A percentile compares a stretch with the other conserved stretches of the same genome.
phyloP scores from a whole-genome alignment of 2,888 invertebrate species.

The Hedya salicella region DNA sequence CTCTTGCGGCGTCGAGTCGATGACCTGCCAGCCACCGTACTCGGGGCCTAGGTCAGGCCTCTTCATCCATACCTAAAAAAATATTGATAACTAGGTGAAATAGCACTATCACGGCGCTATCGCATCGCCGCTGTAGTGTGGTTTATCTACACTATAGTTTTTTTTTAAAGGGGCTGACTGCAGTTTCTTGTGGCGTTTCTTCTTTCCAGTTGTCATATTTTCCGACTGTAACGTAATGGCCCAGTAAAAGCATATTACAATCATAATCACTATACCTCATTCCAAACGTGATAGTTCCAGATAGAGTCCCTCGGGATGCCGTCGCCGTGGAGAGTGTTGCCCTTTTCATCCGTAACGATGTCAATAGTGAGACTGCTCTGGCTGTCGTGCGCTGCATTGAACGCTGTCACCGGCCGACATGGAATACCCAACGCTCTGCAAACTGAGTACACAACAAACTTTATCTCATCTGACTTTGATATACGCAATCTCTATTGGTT shows the following conservation, averaged over 20 bases:
- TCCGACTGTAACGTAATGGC: no score
- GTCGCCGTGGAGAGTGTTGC: conserved; percentile 87
- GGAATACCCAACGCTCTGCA: conserved; percentile 96
- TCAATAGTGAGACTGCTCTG: conserved; percentile 96
- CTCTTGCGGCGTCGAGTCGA: conserved; percentile 97
- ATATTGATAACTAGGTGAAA: no score
- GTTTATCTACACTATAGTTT: no score
- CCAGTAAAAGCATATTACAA: no score
- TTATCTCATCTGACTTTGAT: background rate
- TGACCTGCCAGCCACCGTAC: conserved; percentile 96
- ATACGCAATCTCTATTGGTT: no score
- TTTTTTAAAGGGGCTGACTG: no score
- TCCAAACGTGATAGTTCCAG: conserved; percentile 99
- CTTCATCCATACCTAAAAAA: conserved; percentile 91
- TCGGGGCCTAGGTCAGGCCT: conserved; percentile 91
- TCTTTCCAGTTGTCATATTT: no score
- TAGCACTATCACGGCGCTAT: no score
- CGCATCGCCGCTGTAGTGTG: no score
- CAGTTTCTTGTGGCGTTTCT: no score
- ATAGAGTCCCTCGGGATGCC: conserved; percentile 94
- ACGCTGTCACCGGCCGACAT: conserved; percentile 93
- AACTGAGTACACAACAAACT: conserved; percentile 77
- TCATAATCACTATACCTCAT: conserved; percentile 87
- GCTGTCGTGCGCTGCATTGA: conserved; percentile 97
- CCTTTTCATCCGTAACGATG: conserved; percentile 92